Percentiles rank a stretch among this genome's conserved stretches.
Conservation (phyloP, 2,888 invertebrate genomes). For the Pyrrhia umbra region DNA sequence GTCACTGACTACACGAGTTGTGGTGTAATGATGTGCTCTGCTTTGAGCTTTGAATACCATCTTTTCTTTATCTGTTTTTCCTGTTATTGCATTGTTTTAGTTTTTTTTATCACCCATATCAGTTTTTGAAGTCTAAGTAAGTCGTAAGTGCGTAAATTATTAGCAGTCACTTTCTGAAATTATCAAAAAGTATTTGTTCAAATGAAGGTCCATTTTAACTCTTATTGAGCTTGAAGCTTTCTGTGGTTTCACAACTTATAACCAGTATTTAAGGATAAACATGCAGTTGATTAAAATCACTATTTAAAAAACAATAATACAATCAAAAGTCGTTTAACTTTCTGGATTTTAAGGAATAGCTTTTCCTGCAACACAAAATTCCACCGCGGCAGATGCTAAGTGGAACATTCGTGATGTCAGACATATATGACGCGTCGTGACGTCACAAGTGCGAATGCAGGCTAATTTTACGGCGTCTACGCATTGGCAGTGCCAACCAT, state of each 20-base stretch:
- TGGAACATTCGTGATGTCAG: slow-evolving; percentile 58
- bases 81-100: background rate
- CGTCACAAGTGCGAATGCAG: slow-evolving; percentile 60
- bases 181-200: too few relatives aligned
- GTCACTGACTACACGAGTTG: slow-evolving; percentile 44
- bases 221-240: too few relatives aligned
- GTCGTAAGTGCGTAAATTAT: too few relatives aligned
- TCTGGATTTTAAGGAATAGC: background rate
- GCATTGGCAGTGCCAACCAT: slow-evolving; percentile 56
- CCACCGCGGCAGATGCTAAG: slow-evolving; percentile 30
- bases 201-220: too few relatives aligned
- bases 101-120: background rate
- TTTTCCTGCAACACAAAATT: background rate
- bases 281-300: too few relatives aligned
- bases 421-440: slow-evolving; percentile 46
- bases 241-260: too few relatives aligned
- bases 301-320: too few relatives aligned
- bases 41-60: slow-evolving; percentile 12
- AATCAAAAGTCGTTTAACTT: too few relatives aligned
- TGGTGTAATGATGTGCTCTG: slow-evolving; percentile 30
- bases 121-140: background rate
- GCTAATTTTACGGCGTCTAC: slow-evolving; percentile 61
- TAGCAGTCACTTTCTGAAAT: too few relatives aligned
- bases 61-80: background rate
- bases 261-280: too few relatives aligned